A percentile compares a stretch with the other conserved stretches of the same genome.
These are phyloP conservation scores for Nycteola revayana DNA, from an alignment of 2,888 invertebrate genomes.

Conservation along the genomic window DNA sequence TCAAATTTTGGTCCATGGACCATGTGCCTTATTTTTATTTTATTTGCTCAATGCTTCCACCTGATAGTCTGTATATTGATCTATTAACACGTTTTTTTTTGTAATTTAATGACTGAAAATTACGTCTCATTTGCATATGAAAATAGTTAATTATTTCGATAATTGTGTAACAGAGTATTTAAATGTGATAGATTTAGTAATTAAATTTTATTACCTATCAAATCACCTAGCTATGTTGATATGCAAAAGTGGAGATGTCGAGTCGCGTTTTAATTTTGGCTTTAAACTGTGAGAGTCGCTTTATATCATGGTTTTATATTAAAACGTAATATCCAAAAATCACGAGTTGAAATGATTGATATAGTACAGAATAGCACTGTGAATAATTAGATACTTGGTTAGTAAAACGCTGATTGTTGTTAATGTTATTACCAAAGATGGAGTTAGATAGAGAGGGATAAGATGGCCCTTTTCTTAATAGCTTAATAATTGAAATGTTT, in stretches of 20 bases:
- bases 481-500: constrained; percentile 73
- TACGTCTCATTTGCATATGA: constrained; percentile 31
- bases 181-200: constrained; percentile 30
- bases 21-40: constrained; percentile 74
- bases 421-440: constrained; percentile 79
- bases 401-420: constrained; percentile 65
- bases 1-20: constrained; percentile 58
- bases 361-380: constrained; percentile 48
- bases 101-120: constrained; percentile 15
- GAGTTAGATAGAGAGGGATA: constrained; percentile 58
- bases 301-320: constrained; percentile 28
- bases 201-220: constrained; percentile 21
- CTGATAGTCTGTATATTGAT: constrained; percentile 62
- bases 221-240: constrained; percentile 24
- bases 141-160: constrained; percentile 19
- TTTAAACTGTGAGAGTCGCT: constrained; percentile 27
- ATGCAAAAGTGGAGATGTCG: constrained; percentile 25
- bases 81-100: constrained; percentile 38
- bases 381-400: constrained; percentile 54
- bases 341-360: constrained; percentile 38
- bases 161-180: constrained; percentile 23
- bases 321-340: constrained; percentile 27
- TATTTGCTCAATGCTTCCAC: constrained; percentile 67
- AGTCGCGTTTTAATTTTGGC: constrained; percentile 25
- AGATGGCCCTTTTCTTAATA: constrained; percentile 64